phyloP scores from a whole-genome alignment of 2,888 invertebrate species.

The Spodoptera littoralis region DNA sequence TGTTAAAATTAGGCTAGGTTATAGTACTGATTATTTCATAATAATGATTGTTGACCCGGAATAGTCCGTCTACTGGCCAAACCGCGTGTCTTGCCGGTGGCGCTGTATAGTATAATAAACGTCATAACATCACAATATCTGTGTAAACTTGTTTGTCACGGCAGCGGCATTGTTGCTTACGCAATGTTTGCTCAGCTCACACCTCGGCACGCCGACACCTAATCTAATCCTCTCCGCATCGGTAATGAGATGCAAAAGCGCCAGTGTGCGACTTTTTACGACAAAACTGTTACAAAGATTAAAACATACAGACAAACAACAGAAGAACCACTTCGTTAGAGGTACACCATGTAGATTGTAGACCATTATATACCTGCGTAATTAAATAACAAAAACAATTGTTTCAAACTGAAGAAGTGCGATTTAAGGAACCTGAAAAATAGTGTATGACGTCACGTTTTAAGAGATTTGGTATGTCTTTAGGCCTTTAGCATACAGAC shows the following conservation, averaged over 20 bases:
- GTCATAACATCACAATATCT: conserved; percentile 9
- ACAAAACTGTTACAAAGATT: conserved; percentile 38
- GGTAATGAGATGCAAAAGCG: conserved; percentile 61
- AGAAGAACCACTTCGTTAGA: conserved; percentile 17
- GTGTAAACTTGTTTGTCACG: conserved; percentile 36
- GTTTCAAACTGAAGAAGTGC: too few species aligned
- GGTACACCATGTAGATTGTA: too few species aligned
- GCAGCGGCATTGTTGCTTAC: conserved; percentile 19
- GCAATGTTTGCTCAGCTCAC: conserved; percentile 43
- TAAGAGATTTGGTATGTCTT: background rate
- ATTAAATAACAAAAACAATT: too few species aligned
- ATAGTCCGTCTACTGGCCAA: too few species aligned
- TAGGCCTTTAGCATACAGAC: background rate
- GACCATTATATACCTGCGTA: too few species aligned
- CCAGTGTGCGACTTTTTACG: conserved; percentile 53
- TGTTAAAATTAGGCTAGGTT: too few species aligned
- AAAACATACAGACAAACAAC: background rate
- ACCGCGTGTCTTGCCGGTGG: too few species aligned
- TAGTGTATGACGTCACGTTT: too few species aligned
- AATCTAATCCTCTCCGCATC: conserved; percentile 50
- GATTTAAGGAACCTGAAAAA: too few species aligned
- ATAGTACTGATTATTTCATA: too few species aligned
- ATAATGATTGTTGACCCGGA: too few species aligned
- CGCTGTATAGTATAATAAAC: background rate
- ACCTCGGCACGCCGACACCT: conserved; percentile 32